phyloP scores from a whole-genome alignment of 2,797 vertebrate genomes.

The Coilia nasus region DNA sequence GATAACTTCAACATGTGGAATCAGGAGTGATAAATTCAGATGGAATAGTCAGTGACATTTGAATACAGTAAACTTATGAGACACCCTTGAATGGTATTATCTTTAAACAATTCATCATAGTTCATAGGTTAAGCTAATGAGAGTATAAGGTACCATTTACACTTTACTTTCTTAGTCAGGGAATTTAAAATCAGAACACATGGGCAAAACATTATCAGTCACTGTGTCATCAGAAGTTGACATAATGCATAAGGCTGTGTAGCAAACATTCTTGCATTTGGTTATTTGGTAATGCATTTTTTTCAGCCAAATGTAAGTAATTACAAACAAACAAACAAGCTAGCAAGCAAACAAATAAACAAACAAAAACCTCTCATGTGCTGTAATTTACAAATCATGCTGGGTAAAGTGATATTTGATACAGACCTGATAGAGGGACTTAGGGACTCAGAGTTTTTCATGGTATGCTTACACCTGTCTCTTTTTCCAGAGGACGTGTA shows the following conservation, averaged over 20 bases:
- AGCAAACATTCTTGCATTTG: neutral
- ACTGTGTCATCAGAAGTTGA: neutral
- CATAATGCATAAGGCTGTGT: neutral
- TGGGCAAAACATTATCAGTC: neutral
- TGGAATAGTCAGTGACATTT: neutral
- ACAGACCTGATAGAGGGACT: neutral
- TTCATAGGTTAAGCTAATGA: neutral
- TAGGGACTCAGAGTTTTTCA: too few relatives aligned
- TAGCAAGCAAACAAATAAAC: too few relatives aligned
- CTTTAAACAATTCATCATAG: neutral
- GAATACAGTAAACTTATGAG: neutral
- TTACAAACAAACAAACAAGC: too few relatives aligned
- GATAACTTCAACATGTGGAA: neutral
- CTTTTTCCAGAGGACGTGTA: conserved; percentile 41
- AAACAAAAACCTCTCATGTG: too few relatives aligned
- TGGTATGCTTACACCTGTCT: neutral
- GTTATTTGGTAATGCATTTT: neutral
- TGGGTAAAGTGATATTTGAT: neutral
- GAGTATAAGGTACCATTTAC: neutral
- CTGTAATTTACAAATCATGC: too few relatives aligned
- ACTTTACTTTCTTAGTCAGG: neutral
- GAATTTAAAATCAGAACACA: neutral
- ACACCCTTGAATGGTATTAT: neutral
- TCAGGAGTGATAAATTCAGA: neutral
- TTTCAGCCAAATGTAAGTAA: neutral